Percentiles rank a stretch among this genome's conserved stretches.
Evolutionary conservation across 2,113 vertebrate species (phyloP).

Genomic region (Puffinus mauretanicus): DNA sequence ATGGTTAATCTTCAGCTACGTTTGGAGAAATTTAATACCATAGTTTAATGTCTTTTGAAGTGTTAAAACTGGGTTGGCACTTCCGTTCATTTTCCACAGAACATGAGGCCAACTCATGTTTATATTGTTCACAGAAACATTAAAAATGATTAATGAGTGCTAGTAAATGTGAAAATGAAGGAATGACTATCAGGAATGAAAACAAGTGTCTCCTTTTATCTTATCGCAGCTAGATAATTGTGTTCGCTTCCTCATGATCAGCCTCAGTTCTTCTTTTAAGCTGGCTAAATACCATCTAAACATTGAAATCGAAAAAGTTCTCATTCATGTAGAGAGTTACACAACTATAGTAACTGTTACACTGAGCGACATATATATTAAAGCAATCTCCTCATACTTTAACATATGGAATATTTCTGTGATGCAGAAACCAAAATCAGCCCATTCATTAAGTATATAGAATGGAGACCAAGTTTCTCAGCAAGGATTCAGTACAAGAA

Average conservation of each 20-base stretch:
- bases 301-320: rapidly evolving
- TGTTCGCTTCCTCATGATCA: not conserved
- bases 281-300: not conserved
- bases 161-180: not conserved
- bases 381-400: not conserved
- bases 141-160: not conserved
- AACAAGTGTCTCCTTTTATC: not conserved
- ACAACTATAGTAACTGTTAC: not conserved
- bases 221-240: not conserved
- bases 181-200: not conserved
- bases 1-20: not conserved
- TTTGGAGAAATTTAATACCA: not conserved
- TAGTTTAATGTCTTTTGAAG: not conserved
- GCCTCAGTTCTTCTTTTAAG: not conserved
- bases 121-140: not conserved
- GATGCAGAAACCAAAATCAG: not conserved
- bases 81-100: not conserved
- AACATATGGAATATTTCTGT: not conserved
- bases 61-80: not conserved
- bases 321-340: not conserved
- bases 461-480: not conserved
- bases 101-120: not conserved
- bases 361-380: not conserved
- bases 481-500: not conserved
- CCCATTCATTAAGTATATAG: not conserved